These are phyloP conservation scores for Empis stercorea DNA, from an alignment of 2,888 invertebrate genomes.

Conservation along the genomic window DNA sequence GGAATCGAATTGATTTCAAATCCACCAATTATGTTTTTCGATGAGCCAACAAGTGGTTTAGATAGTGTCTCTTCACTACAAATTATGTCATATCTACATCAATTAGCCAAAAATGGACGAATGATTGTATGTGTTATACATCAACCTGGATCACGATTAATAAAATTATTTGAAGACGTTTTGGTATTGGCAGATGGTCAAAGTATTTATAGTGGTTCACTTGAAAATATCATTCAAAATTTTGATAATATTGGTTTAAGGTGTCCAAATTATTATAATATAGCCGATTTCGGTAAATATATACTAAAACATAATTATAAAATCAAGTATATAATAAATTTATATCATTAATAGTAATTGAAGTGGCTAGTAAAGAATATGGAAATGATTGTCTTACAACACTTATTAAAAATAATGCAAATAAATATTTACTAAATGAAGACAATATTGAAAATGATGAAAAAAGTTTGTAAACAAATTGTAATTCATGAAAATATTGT, in stretches of 20 bases:
- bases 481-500: no score
- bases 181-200: slow-evolving; percentile 66
- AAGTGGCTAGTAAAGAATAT: slow-evolving; percentile 47
- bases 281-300: slow-evolving; percentile 67
- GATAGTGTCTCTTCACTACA: slow-evolving; percentile 73
- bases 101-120: slow-evolving; percentile 65
- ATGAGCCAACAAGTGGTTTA: slow-evolving; percentile 82
- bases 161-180: slow-evolving; percentile 77
- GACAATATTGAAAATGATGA: background rate
- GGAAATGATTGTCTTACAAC: slow-evolving; percentile 8
- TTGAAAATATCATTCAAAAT: slow-evolving; percentile 57
- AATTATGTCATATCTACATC: slow-evolving; percentile 61
- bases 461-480: background rate
- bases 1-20: slow-evolving; percentile 82
- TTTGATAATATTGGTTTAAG: slow-evolving; percentile 50
- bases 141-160: slow-evolving; percentile 74
- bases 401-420: background rate
- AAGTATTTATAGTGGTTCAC: slow-evolving; percentile 66
- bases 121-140: slow-evolving; percentile 82
- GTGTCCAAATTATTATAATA: slow-evolving; percentile 83
- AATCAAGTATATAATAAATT: background rate
- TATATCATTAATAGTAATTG: slow-evolving; percentile 31
- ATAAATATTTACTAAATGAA: background rate
- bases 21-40: slow-evolving; percentile 86
- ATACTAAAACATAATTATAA: no score